Evolutionary conservation across 2,113 vertebrate genomes (phyloP).

Genomic region (Macaca fascicularis): T2T-MFA8v1.1 NC_088376.1:172330001-172330500

Average conservation of each 20-base stretch:
- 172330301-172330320: neutral
- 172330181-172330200: conserved; percentile 20
- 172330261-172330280: neutral
- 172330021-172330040: neutral
- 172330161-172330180: neutral
- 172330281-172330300: neutral
- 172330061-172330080: neutral
- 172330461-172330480: conserved; percentile 31
- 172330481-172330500: neutral
- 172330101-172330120: neutral
- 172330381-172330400: conserved; percentile 1
- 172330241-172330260: neutral
- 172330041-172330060: neutral
- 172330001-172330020: neutral
- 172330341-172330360: neutral
- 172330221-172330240: neutral
- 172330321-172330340: neutral
- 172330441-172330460: neutral
- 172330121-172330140: neutral
- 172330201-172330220: neutral
- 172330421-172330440: neutral
- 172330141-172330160: neutral
- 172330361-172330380: neutral
- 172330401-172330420: neutral
- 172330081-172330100: conserved; percentile 1